These are phyloP conservation scores for Microdon myrmicae DNA, from an alignment of 2,888 invertebrate species.

Conservation along the genomic window DNA sequence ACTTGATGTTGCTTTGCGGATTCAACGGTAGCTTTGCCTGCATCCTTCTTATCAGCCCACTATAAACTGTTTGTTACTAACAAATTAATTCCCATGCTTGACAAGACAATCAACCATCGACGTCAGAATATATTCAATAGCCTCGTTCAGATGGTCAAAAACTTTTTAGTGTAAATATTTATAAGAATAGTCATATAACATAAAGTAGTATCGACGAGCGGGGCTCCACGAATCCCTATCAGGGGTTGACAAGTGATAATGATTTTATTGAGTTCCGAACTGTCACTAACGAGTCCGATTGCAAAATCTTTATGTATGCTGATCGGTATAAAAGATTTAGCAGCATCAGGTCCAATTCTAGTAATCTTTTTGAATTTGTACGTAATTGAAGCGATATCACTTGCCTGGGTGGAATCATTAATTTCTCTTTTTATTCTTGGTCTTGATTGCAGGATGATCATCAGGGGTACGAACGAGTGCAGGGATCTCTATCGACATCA, in stretches of 20 bases:
- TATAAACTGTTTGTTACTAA: too few species aligned
- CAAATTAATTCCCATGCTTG: too few species aligned
- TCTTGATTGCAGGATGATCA: constrained; percentile 38
- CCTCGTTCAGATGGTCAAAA: constrained; percentile 24
- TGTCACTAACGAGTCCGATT: constrained; percentile 3
- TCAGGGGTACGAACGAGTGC: constrained; percentile 63
- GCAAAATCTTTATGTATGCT: constrained; percentile 4
- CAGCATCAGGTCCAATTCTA: constrained; percentile 11
- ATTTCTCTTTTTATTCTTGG: background rate
- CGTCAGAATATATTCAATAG: constrained; percentile 10
- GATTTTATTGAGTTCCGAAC: constrained; percentile 6
- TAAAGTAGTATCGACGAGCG: too few species aligned
- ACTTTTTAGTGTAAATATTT: constrained; percentile 35
- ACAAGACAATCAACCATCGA: too few species aligned
- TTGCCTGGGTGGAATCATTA: too few species aligned
- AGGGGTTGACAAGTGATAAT: constrained; percentile 25
- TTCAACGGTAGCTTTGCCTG: too few species aligned
- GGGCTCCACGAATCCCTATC: constrained; percentile 10
- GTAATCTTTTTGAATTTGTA: constrained; percentile 23
- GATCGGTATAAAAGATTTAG: constrained; percentile 25
- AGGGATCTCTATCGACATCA: constrained; percentile 70
- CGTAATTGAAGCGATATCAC: background rate
- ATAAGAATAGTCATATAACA: too few species aligned
- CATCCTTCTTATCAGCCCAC: too few species aligned
- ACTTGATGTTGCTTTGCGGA: too few species aligned